phyloP scores from a whole-genome alignment of 2,888 invertebrate genomes.

The Bellardia pandia region DNA sequence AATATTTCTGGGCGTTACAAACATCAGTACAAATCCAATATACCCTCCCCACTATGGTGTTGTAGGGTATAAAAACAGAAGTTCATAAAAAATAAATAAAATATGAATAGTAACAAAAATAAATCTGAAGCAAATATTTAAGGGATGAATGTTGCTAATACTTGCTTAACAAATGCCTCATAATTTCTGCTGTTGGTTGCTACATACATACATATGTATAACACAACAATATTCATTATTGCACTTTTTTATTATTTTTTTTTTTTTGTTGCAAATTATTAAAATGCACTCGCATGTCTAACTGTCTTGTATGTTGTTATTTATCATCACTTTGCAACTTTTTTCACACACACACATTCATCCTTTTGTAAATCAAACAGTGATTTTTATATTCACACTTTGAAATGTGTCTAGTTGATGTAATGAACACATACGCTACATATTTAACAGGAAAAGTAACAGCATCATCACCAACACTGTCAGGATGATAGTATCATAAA shows the following conservation, averaged over 20 bases:
- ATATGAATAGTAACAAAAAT: slow-evolving; percentile 43
- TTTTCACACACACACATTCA: slow-evolving; percentile 7
- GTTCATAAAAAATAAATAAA: background rate
- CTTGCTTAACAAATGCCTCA: background rate
- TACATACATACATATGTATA: background rate
- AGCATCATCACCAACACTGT: slow-evolving; percentile 67
- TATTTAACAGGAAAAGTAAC: slow-evolving; percentile 71
- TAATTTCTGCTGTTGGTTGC: background rate
- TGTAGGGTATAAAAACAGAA: too few relatives aligned
- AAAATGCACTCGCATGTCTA: slow-evolving; percentile 42
- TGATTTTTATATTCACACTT: slow-evolving; percentile 68
- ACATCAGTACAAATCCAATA: too few relatives aligned
- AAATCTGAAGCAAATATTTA: slow-evolving; percentile 14
- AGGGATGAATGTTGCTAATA: slow-evolving; percentile 57
- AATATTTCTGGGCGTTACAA: too few relatives aligned
- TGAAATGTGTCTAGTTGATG: slow-evolving; percentile 49
- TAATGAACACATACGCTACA: slow-evolving; percentile 28
- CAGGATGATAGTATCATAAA: slow-evolving; percentile 72
- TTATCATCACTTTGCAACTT: slow-evolving; percentile 40
- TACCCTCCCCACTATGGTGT: too few relatives aligned
- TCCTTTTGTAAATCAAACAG: slow-evolving; percentile 52
- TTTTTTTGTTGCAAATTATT: background rate
- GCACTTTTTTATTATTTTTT: slow-evolving; percentile 30
- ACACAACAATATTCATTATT: slow-evolving; percentile 27
- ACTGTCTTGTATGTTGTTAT: slow-evolving; percentile 49